These are phyloP conservation scores for Galemys pyrenaicus DNA, from an alignment of 2,113 vertebrate genomes.

Conservation along the genomic window DNA sequence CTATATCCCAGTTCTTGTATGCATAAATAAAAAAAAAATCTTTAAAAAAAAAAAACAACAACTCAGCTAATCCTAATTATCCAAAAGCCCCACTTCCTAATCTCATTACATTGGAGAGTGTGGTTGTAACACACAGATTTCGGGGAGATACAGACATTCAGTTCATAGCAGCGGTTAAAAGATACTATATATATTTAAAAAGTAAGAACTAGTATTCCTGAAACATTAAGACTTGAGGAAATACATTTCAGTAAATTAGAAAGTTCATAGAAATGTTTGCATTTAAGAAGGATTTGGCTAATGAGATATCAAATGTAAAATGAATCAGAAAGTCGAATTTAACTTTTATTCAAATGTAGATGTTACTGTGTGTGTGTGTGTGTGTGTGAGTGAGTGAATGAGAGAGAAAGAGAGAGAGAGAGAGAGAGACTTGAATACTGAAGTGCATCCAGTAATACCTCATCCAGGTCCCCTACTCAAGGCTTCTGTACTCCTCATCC, in stretches of 20 bases:
- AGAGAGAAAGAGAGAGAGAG: background rate
- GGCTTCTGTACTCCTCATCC: background rate
- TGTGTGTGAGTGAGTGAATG: background rate
- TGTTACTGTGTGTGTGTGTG: background rate
- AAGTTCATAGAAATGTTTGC: background rate
- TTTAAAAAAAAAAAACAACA: too few species aligned
- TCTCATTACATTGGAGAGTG: background rate
- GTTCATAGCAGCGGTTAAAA: background rate
- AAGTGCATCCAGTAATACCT: background rate
- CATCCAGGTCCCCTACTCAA: background rate
- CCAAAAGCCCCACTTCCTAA: background rate
- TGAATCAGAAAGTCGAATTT: background rate
- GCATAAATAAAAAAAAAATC: too few species aligned
- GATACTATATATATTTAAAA: background rate
- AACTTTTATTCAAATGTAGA: background rate
- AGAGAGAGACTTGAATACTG: background rate
- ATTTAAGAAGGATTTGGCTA: background rate
- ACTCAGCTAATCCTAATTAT: background rate
- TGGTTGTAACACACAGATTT: background rate
- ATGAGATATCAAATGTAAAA: background rate
- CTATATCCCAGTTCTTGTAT: too few species aligned
- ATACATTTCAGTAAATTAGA: background rate
- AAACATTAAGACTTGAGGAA: slow-evolving; percentile 11
- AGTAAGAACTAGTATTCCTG: background rate
- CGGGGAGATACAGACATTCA: background rate